Evolutionary conservation across 2,113 vertebrate species (phyloP).

Genomic region (Anas platyrhynchos): DNA sequence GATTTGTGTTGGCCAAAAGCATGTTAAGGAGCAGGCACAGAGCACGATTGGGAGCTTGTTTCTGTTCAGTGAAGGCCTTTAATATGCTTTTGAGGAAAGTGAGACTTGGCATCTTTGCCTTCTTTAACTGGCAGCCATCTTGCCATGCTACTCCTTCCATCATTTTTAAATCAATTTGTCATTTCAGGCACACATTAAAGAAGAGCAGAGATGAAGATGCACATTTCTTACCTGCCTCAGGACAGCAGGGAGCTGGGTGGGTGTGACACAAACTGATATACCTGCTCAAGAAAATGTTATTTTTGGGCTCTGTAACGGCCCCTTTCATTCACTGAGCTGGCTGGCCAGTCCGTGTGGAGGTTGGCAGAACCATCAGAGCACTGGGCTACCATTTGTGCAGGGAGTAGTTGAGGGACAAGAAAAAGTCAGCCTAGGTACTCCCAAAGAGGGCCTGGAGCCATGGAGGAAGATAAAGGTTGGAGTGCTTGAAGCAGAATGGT

Average conservation of each 20-base stretch:
- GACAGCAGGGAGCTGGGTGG: neutral
- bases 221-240: neutral
- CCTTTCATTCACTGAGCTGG: neutral
- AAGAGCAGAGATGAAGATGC: neutral
- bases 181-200: neutral
- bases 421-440: neutral
- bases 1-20: neutral
- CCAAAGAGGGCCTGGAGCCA: neutral
- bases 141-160: neutral
- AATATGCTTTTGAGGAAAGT: neutral
- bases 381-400: neutral
- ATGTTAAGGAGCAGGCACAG: neutral
- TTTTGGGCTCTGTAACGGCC: neutral
- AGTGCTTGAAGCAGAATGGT: neutral
- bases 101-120: neutral
- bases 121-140: neutral
- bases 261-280: neutral
- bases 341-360: neutral
- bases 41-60: neutral
- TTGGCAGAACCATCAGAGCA: neutral
- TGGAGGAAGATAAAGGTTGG: neutral
- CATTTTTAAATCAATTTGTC: neutral
- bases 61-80: neutral
- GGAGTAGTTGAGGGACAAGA: neutral
- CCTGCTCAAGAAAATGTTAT: neutral